These are phyloP conservation scores for Drosophila merina DNA, from an alignment of 2,888 invertebrate species.

Conservation along the genomic window DNA sequence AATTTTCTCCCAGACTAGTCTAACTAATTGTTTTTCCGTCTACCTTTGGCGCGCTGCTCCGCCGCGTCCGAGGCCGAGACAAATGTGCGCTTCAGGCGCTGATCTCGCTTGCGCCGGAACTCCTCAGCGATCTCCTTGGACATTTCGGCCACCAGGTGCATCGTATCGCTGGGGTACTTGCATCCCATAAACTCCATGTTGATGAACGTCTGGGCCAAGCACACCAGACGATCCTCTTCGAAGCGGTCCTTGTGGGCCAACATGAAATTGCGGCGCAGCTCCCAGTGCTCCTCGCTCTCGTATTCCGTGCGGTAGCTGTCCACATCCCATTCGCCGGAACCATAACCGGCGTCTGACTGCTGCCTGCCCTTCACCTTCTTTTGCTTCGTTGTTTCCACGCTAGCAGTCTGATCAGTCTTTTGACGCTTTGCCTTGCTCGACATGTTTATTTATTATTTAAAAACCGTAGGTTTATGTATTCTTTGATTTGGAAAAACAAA, in stretches of 20 bases:
- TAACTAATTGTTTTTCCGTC: slow-evolving; percentile 71
- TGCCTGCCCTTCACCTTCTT: slow-evolving; percentile 13
- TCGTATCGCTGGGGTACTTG: slow-evolving; percentile 92
- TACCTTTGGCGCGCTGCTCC: slow-evolving; percentile 90
- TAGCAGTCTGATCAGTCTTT: slow-evolving; percentile 3
- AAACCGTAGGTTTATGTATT: too few relatives aligned
- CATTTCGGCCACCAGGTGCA: slow-evolving; percentile 90
- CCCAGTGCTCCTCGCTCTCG: slow-evolving; percentile 97
- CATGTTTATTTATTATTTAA: slow-evolving; percentile 31
- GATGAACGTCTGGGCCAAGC: slow-evolving; percentile 95
- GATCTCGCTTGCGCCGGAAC: slow-evolving; percentile 87
- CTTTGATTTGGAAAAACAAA: background rate
- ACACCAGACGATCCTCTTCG: slow-evolving; percentile 91
- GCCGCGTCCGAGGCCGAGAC: slow-evolving; percentile 91
- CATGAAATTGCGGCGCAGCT: slow-evolving; percentile 91
- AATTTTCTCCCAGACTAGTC: slow-evolving; percentile 39
- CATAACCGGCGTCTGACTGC: slow-evolving; percentile 19
- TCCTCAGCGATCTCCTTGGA: slow-evolving; percentile 90
- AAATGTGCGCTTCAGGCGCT: slow-evolving; percentile 89
- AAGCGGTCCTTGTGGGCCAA: slow-evolving; percentile 90
- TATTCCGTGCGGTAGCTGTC: slow-evolving; percentile 90
- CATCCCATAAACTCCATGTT: slow-evolving; percentile 87
- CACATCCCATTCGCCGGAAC: slow-evolving; percentile 87
- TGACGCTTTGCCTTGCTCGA: slow-evolving; percentile 46
- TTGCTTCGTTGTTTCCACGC: background rate